Percentiles rank a stretch among this genome's conserved stretches.
Evolutionary conservation across 2,113 vertebrate species (phyloP).

Genomic region (Martes martes): DNA sequence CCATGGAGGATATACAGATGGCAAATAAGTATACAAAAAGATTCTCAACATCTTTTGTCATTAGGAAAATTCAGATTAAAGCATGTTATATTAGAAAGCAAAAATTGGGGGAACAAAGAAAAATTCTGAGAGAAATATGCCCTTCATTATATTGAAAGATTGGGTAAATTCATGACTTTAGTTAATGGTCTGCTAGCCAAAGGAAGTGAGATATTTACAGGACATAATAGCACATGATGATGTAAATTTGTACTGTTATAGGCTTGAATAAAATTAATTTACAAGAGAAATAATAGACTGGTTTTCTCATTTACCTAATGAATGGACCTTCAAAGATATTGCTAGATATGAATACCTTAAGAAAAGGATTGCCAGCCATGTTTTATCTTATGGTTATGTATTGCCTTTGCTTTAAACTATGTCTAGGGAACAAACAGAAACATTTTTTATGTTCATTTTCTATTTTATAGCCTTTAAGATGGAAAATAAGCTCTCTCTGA

Average conservation of each 20-base stretch:
- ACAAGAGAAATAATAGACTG: background rate
- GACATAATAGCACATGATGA: background rate
- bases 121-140: background rate
- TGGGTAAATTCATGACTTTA: background rate
- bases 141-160: background rate
- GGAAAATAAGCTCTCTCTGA: slow-evolving; percentile 48
- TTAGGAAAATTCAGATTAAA: background rate
- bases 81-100: background rate
- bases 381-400: background rate
- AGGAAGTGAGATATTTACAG: background rate
- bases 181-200: background rate
- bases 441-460: slow-evolving; percentile 49
- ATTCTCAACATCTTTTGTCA: background rate
- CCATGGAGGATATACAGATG: background rate
- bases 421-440: slow-evolving; percentile 35
- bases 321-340: slow-evolving; percentile 32
- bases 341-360: background rate
- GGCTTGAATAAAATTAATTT: background rate
- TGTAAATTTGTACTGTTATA: background rate
- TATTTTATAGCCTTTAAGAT: slow-evolving; percentile 44
- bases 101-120: background rate
- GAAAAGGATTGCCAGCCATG: background rate
- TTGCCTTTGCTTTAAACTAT: slow-evolving; percentile 41
- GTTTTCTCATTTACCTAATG: background rate
- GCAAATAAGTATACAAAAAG: background rate